Evolutionary conservation across 2,888 invertebrate species (phyloP), one percentile per base, ranked within the genome.

Genomic region (Panopea generosa): DNA sequence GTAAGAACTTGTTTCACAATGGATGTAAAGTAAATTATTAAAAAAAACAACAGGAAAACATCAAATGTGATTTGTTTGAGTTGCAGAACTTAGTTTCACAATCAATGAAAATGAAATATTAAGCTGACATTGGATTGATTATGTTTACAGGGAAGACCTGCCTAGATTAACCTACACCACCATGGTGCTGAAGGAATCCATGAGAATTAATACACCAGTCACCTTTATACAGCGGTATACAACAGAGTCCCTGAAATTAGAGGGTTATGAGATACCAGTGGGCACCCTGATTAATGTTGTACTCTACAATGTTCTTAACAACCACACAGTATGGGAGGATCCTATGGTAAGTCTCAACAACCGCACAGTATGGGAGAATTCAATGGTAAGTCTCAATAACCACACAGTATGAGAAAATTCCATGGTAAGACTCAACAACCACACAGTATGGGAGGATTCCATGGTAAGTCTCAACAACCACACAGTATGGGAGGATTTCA

Each of bases 71-170:
- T n/a, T n/a, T n/a, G n/a, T n/a, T n/a, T n/a, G n/a, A n/a, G n/a
- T n/a, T n/a, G n/a, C n/a, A n/a, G n/a, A n/a, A n/a, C n/a, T n/a
- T n/a, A n/a, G n/a, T n/a, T n/a, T n/a, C n/a, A n/a, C n/a, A n/a
- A n/a, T n/a, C n/a, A n/a, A n/a, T n/a, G n/a, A n/a, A n/a, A n/a
- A n/a, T n/a, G n/a, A n/a, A n/a, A n/a, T n/a, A n/a, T n/a, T n/a
- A n/a, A n/a, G n/a, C n/a, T n/a, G n/a, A n/a, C n/a, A n/a, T n/a
- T n/a, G n/a, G n/a, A n/a, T n/a, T n/a, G n/a, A n/a, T n/a, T n/a
- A n/a, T n/a, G n/a, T n/a, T n/a, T n/a, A n/a, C n/a, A 90, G 90
- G 86, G 88, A 88, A 14, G 90, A 91, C 61, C 73, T 90, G 22
- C 27, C 78, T 2, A 78, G 84, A 7, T 50, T 91, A 43, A 82